Conservation (phyloP, 2,888 invertebrate genomes). For the Falcaria lacertinaria region DNA sequence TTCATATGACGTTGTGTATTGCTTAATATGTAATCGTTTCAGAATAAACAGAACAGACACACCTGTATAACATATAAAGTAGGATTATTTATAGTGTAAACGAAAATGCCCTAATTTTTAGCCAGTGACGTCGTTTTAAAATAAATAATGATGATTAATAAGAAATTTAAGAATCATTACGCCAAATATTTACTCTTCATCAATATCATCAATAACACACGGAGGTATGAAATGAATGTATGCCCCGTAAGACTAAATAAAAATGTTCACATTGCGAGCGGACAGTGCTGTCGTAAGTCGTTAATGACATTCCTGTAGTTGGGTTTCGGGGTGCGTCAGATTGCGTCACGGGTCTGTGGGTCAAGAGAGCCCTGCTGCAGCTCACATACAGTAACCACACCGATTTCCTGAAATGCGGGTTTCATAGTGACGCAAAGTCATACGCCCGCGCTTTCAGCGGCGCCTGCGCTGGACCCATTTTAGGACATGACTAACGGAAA, state of each 20-base stretch:
- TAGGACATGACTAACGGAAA: constrained; percentile 86
- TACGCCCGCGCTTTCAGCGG: constrained; percentile 79
- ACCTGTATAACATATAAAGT: too few species aligned
- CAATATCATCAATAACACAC: not conserved
- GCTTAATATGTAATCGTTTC: not conserved
- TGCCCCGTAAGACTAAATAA: constrained; percentile 34
- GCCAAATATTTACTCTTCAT: constrained; percentile 9
- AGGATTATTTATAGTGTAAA: too few species aligned
- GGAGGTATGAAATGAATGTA: not conserved
- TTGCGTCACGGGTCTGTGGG: constrained; percentile 54
- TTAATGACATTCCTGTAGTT: constrained; percentile 69
- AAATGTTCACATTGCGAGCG: constrained; percentile 34
- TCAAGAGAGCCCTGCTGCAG: constrained; percentile 47
- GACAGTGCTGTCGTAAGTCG: constrained; percentile 56
- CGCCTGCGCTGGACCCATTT: constrained; percentile 83
- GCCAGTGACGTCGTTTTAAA: too few species aligned
- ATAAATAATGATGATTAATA: too few species aligned
- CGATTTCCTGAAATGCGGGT: constrained; percentile 76
- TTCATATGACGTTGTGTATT: constrained; percentile 5
- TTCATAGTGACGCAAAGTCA: constrained; percentile 74
- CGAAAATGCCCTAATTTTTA: too few species aligned
- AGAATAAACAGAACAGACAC: too few species aligned
- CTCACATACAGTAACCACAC: constrained; percentile 48
- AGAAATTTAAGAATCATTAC: too few species aligned
- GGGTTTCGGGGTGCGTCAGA: constrained; percentile 63